A percentile compares a stretch with the other conserved stretches of the same genome.
phyloP scores from a whole-genome alignment of 2,888 invertebrate genomes.

The Drosophila trichaetosa region DNA sequence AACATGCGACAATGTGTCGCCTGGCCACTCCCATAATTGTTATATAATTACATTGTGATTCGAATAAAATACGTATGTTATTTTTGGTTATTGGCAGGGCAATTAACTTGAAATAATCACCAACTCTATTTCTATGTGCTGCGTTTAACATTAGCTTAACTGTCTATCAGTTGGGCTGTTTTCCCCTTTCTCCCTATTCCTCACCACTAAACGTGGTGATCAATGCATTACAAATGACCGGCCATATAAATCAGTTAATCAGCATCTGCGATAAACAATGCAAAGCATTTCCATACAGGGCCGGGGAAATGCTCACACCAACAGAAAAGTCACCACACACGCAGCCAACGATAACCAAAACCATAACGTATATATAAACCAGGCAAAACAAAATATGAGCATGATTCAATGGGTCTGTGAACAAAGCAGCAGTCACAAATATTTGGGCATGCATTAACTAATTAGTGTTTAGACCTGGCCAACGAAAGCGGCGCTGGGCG shows the following conservation, averaged over 20 bases:
- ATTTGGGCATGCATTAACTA: constrained; percentile 64
- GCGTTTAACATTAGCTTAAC: constrained; percentile 43
- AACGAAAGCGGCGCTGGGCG: neutral
- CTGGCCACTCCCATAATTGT: constrained; percentile 65
- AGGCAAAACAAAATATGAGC: constrained; percentile 63
- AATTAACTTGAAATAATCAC: constrained; percentile 55
- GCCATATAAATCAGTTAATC: constrained; percentile 77
- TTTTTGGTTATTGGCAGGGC: constrained; percentile 35
- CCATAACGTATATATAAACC: constrained; percentile 34
- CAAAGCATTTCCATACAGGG: constrained; percentile 58
- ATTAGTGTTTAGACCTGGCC: constrained; percentile 50
- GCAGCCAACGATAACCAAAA: constrained; percentile 26
- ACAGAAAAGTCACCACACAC: constrained; percentile 22
- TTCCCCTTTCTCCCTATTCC: constrained; percentile 6
- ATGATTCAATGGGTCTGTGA: constrained; percentile 71
- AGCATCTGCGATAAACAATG: constrained; percentile 72
- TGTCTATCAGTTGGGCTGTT: constrained; percentile 29
- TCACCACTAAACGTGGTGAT: constrained; percentile 46
- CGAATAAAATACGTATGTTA: constrained; percentile 46
- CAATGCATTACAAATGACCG: constrained; percentile 79
- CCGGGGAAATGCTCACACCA: constrained; percentile 50
- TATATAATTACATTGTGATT: constrained; percentile 72
- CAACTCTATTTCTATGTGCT: constrained; percentile 27
- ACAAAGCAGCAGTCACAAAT: constrained; percentile 46
- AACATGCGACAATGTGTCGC: constrained; percentile 41